phyloP scores from a whole-genome alignment of 2,797 vertebrate species.

The Myripristis murdjan region DNA sequence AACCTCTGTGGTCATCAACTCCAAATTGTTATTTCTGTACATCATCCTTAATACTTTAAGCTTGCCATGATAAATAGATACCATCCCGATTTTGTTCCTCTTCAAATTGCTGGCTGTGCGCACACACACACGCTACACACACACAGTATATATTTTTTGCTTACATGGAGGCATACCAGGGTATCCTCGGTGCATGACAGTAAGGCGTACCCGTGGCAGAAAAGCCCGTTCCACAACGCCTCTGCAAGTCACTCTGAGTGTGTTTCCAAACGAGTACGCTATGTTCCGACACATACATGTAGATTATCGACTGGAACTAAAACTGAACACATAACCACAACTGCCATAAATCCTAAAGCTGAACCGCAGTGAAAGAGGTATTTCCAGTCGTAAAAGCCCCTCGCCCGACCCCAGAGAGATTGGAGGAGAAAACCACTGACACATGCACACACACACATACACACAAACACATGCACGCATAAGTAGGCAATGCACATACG shows the following conservation, averaged over 20 bases:
- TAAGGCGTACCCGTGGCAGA: neutral
- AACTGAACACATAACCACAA: slow-evolving; percentile 29
- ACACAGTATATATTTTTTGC: neutral
- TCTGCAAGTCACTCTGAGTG: neutral
- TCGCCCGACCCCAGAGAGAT: slow-evolving; percentile 7
- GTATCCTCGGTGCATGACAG: neutral
- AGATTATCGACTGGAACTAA: slow-evolving; percentile 18
- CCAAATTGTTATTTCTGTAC: no score
- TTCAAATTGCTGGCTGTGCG: no score
- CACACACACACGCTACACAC: no score
- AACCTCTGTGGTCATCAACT: no score
- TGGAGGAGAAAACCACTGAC: slow-evolving; percentile 3
- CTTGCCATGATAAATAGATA: no score
- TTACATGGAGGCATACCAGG: neutral
- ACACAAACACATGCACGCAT: slow-evolving; percentile 5
- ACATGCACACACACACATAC: slow-evolving; percentile 23
- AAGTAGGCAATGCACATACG: no score
- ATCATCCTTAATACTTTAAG: no score
- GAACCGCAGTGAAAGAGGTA: slow-evolving; percentile 5
- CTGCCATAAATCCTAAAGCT: slow-evolving; percentile 31
- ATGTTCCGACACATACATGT: slow-evolving; percentile 48
- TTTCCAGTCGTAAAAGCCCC: slow-evolving; percentile 37
- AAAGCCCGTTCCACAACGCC: neutral
- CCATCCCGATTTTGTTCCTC: no score
- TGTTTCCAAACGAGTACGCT: slow-evolving; percentile 30